Conservation (phyloP, 2,797 vertebrate genomes). For the Cryptoprocta ferox region DNA sequence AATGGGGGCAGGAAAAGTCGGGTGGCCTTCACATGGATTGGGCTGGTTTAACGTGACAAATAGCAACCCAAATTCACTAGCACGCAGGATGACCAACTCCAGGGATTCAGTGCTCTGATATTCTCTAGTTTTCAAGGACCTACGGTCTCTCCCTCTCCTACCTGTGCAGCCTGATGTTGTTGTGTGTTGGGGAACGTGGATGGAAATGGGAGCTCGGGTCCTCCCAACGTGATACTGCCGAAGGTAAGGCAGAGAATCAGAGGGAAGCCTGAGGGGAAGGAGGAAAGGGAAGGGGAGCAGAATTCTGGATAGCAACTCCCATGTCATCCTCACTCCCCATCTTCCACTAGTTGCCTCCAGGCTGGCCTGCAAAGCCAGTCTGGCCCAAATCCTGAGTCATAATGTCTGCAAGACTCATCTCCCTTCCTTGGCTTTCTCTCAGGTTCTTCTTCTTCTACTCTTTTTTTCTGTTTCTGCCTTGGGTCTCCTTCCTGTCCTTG, state of each 20-base stretch:
- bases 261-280: background rate
- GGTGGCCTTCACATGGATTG: background rate
- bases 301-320: background rate
- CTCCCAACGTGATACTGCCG: no score
- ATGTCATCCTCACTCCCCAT: background rate
- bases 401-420: background rate
- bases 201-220: background rate
- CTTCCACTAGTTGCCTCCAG: background rate
- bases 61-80: conserved; percentile 36
- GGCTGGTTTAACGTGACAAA: conserved; percentile 56
- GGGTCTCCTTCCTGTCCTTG: background rate
- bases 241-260: background rate
- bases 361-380: background rate
- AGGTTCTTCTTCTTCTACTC: background rate
- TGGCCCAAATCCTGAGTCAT: background rate
- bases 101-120: background rate
- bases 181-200: background rate
- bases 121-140: background rate
- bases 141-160: background rate
- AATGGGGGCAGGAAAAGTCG: background rate
- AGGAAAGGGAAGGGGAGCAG: background rate
- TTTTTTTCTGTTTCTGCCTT: background rate
- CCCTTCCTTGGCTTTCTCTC: background rate
- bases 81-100: conserved; percentile 34
- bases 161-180: background rate